phyloP scores from a whole-genome alignment of 1,140 invertebrate genomes.

The Temnothorax nylanderi region DNA sequence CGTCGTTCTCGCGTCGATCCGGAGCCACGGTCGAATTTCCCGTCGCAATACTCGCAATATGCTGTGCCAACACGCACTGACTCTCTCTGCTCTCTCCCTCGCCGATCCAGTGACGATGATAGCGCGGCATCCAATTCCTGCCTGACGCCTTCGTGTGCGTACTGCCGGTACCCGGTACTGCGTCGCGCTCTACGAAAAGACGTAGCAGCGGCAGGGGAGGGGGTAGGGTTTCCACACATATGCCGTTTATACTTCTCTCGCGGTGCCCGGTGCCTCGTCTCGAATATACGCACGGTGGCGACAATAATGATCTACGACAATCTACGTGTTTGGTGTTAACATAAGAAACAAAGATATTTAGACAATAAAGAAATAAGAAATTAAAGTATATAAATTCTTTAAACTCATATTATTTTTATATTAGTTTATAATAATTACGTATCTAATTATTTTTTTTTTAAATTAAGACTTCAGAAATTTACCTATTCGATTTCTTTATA shows the following conservation, averaged over 20 bases:
- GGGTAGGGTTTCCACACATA: background rate
- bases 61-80: background rate
- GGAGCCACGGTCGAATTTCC: background rate
- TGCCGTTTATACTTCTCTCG: background rate
- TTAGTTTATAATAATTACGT: background rate
- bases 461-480: background rate
- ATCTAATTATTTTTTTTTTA: background rate
- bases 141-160: conserved; percentile 7
- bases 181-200: too few species aligned
- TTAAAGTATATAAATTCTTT: background rate
- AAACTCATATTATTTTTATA: background rate
- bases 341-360: too few species aligned
- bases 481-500: background rate
- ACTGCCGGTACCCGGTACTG: too few species aligned
- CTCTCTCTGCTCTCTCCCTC: background rate
- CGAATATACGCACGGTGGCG: background rate
- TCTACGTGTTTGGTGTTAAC: too few species aligned
- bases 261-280: background rate
- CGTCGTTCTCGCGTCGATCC: conserved; percentile 2
- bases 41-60: conserved; percentile 28
- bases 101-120: conserved; percentile 17
- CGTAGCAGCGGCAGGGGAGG: background rate
- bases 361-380: background rate
- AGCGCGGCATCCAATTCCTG: background rate
- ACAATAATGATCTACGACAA: background rate